Evolutionary conservation across 2,888 invertebrate genomes (phyloP).

Genomic region (Idaea aversata): DNA sequence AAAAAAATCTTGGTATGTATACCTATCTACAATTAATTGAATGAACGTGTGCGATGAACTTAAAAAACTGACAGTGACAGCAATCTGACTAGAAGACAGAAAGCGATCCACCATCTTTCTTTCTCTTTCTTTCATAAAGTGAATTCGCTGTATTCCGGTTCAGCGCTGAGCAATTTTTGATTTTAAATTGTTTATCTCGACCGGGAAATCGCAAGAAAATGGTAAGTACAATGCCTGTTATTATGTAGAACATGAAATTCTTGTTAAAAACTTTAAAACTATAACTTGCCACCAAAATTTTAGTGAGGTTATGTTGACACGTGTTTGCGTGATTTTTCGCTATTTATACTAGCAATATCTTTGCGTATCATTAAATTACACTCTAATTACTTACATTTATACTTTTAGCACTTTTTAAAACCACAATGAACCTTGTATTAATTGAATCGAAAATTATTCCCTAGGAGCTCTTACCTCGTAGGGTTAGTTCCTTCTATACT

Average conservation of each 20-base stretch:
- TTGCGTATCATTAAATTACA: too few relatives aligned
- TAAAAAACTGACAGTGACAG: slow-evolving; percentile 9
- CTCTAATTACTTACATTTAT: too few relatives aligned
- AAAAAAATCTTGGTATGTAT: too few relatives aligned
- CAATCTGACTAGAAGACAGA: neutral
- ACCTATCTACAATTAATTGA: too few relatives aligned
- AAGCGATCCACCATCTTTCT: neutral
- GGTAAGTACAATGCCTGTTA: slow-evolving; percentile 64
- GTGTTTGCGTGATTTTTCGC: slow-evolving; percentile 33
- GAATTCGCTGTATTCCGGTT: slow-evolving; percentile 84
- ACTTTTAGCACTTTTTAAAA: too few relatives aligned
- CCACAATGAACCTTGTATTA: too few relatives aligned
- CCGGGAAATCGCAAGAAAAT: slow-evolving; percentile 83
- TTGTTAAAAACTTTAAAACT: neutral
- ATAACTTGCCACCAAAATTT: neutral
- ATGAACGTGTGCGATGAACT: too few relatives aligned
- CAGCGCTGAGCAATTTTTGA: slow-evolving; percentile 92
- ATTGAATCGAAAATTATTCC: too few relatives aligned
- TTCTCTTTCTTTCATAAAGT: slow-evolving; percentile 46
- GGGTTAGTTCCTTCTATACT: too few relatives aligned
- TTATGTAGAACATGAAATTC: neutral
- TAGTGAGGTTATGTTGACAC: slow-evolving; percentile 60
- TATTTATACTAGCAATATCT: too few relatives aligned
- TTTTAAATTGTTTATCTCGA: slow-evolving; percentile 90
- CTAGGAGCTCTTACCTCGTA: too few relatives aligned